Base-by-base conservation (phyloP, 1,140 invertebrate genomes). In the Dreissena rostriformis region DNA sequence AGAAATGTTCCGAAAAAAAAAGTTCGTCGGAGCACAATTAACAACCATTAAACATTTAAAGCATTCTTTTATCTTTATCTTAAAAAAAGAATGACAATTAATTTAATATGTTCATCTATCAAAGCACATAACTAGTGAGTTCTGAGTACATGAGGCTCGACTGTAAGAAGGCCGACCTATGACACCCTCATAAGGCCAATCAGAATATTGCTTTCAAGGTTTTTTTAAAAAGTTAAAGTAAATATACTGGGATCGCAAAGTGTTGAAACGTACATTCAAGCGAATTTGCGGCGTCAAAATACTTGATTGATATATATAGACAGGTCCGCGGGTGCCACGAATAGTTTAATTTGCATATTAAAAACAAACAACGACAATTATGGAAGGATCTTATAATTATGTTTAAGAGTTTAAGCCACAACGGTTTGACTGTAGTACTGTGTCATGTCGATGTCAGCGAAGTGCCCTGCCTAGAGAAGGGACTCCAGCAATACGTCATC, bases 351-450 rank as follows among this genome's bases (percentile, higher is more conserved):
- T 26, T 17, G 17, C 17, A 17, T n/a, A n/a, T 1, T n/a, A n/a
- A n/a, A 19, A 26, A 26, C 4, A 26, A 22, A 28, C 19, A n/a
- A 70, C 24, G 67, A 19, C 17, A 22, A 8, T 6, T 17, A 7
- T 22, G 24, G 22, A 17, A 70, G 17, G 29, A 7, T 22, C 2
- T 51, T 53, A 49, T 73, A 19, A 49, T 11, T 79, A 81, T 68
- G 67, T 66, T 81, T 81, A 7, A 81, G 51, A 28, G 70, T 73
- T 63, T 81, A 72, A 1, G 79, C 79, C 17, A 81, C 79, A 24
- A 81, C 70, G 29, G 7, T 65, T 65, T 81, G 53, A 17, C 19
- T 12, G 17, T 24, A 15, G 55, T 70, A 22, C 8, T n/a, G 19
- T 0, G 79, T 68, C 39, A 65, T 71, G 26, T 81, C 72, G 11